Evolutionary conservation across 2,888 invertebrate genomes (phyloP), one percentile per base, ranked within the genome.

Genomic region (Aricia artaxerxes): DNA sequence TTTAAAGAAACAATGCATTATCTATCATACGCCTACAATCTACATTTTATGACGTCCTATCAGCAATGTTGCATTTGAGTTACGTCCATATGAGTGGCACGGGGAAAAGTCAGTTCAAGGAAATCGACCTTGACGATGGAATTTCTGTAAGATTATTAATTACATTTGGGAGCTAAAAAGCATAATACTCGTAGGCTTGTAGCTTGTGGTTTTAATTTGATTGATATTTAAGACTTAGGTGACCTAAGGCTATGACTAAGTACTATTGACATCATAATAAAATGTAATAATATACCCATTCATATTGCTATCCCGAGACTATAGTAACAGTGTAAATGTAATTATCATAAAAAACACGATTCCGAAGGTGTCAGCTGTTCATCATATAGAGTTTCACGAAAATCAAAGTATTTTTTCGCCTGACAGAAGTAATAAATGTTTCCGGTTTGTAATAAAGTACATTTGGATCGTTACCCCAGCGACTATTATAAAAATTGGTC

Each of bases 401-500:
- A 82, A 84, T 84, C 84, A 83, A 86, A 85, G 85, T 85, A 85
- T 85, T 89, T 88, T 88, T 89, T 89, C 85, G 86, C 86, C 84
- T 85, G 85, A 85, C 85, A 86, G 86, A 86, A 84, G 89, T 90
- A 89, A 93, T 92, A 93, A 94, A 93, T 90, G 91, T 91, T 92
- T 94, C 94, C 94, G 91, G 92, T 88, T 86, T 82, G 85, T 92
- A 92, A 92, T 93, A 93, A 92, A 92, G 91, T 91, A 88, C 87
- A 87, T 88, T 84, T 84, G 86, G 87, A 88, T 89, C 87, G 88
- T 88, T 89, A 89, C 90, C 88, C 90, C 87, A 84, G 85, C 85
- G 85, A 88, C 90, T 91, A 91, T 94, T 93, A 94, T 91, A 91
- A 93, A 92, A 92, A 93, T 93, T 90, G 90, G 88, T 90, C 88